Evolutionary conservation across 2,888 invertebrate genomes (phyloP), one percentile per base, ranked within the genome.

Genomic region (Merodon equestris): DNA sequence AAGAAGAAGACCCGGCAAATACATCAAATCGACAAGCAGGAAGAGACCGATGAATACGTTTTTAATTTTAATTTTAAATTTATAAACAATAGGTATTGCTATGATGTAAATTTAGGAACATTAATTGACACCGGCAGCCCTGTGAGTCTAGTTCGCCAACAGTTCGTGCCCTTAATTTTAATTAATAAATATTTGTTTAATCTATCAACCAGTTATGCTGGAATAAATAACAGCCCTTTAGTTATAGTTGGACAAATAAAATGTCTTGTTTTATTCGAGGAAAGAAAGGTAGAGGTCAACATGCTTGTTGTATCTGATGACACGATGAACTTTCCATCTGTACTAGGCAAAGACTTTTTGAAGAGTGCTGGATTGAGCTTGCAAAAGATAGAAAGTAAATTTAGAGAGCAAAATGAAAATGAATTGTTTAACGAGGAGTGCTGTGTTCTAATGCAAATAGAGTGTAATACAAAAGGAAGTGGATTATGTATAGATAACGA

Each of bases 121-220:
- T 19, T 66, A 44, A 67, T 67, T 18, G 57, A 66, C 18, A 53
- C 66, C 38, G 66, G 56, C 18, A 45, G 67, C 18, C 57, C 57
- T 0, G 9, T 66, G 5, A 66, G 66, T 54, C 36, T 54, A 34
- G 44, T 36, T 9, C 45, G 66, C 18, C 66, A 48, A 27, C 45
- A 44, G 44, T 54, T 66, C 51, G 18, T 66, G 56, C 45, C 64
- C 34, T 15, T 42, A 10, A 34, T 34, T 54, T 47, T 1, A 47
- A 45, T 66, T 13, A 18, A n/a, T 2, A 45, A 47, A 27, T 14
- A 13, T 58, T 58, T 13, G 3, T 36, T n/a, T 12, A n/a, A 45
- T 12, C 3, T 51, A 13, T 10, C 12, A 7, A 14, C 34, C 54
- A 15, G n/a, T 13, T 54, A 27, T 27, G n/a, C 17, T 27, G 18